phyloP scores from a whole-genome alignment of 2,797 vertebrate genomes.

The Mycteria americana region DNA sequence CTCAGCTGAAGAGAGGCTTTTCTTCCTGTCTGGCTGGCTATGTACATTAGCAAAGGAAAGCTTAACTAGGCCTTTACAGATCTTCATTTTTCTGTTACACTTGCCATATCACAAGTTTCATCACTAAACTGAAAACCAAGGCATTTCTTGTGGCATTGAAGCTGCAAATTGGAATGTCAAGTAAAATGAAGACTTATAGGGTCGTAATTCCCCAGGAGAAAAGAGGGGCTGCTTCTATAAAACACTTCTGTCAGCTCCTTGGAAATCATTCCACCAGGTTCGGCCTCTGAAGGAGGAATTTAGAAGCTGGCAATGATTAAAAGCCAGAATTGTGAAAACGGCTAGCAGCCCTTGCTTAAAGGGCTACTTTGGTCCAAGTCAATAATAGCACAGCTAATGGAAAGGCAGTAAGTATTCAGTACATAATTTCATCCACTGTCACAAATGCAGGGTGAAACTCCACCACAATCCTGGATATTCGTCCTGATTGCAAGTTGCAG shows the following conservation, averaged over 20 bases:
- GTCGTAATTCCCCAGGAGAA: constrained; percentile 47
- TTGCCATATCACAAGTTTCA: constrained; percentile 47
- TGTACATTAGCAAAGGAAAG: constrained; percentile 8
- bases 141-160: constrained; percentile 54
- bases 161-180: constrained; percentile 69
- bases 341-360: background rate
- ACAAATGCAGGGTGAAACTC: background rate
- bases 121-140: constrained; percentile 38
- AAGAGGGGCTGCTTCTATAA: background rate
- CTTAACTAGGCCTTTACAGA: background rate
- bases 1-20: background rate
- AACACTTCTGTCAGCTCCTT: constrained; percentile 46
- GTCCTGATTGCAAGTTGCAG: background rate
- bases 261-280: constrained; percentile 44
- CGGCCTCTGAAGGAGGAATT: constrained; percentile 28
- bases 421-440: background rate
- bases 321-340: constrained; percentile 12
- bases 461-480: background rate
- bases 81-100: constrained; percentile 47
- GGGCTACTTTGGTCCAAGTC: background rate
- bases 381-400: background rate
- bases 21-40: background rate
- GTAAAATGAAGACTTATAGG: constrained; percentile 61
- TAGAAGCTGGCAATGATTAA: constrained; percentile 15
- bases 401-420: background rate